phyloP scores from a whole-genome alignment of 2,797 vertebrate genomes.

The Helarctos malayanus region DNA sequence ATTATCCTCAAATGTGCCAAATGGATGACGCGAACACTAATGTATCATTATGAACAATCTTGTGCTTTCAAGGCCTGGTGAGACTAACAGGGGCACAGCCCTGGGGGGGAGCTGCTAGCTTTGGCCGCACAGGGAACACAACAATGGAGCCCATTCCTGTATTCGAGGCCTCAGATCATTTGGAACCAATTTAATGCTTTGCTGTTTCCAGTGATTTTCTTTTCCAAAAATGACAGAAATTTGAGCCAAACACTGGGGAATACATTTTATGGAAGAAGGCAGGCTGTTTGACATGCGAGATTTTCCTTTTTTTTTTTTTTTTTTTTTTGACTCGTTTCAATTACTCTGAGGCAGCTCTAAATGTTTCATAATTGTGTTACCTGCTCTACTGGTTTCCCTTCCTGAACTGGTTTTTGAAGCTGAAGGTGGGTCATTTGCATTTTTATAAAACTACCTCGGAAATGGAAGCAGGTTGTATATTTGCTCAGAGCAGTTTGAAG shows the following conservation, averaged over 20 bases:
- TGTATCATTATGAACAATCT: not conserved
- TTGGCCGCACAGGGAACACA: not conserved
- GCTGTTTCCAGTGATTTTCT: constrained; percentile 64
- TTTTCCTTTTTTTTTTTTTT: not conserved
- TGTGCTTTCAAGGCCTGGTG: not conserved
- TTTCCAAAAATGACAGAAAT: constrained; percentile 65
- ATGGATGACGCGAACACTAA: not conserved
- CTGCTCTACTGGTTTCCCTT: not conserved
- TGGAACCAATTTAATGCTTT: constrained; percentile 70
- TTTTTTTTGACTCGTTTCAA: not conserved
- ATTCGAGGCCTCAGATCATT: not conserved
- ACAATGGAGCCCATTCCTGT: not conserved
- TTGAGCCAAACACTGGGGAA: constrained; percentile 1
- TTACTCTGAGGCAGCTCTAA: not conserved
- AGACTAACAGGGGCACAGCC: not conserved
- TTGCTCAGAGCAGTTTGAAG: not conserved
- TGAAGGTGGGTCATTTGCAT: not conserved
- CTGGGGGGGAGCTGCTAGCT: not conserved
- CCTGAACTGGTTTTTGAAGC: not conserved
- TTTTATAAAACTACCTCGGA: constrained; percentile 2
- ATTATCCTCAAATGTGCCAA: constrained; percentile 47
- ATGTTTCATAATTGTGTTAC: not conserved
- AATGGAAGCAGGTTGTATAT: not conserved
- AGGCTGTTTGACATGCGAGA: not conserved
- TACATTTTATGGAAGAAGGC: constrained; percentile 29